Evolutionary conservation across 1,140 invertebrate genomes (phyloP).

Genomic region (Phocides pigmalion): DNA sequence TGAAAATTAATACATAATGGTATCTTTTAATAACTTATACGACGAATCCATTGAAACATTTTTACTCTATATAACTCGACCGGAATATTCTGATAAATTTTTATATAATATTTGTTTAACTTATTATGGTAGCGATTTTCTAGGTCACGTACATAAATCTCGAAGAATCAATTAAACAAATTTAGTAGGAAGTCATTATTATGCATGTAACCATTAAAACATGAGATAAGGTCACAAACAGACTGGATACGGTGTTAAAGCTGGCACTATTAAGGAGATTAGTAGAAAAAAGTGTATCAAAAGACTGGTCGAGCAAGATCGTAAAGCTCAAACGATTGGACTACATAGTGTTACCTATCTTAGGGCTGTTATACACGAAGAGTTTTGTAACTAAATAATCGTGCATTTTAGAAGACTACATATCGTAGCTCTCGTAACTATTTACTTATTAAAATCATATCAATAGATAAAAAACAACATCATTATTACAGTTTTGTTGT

Average conservation of each 20-base stretch:
- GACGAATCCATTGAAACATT: too few relatives aligned
- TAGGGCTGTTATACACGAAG: conserved; percentile 7
- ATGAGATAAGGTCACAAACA: conserved; percentile 17
- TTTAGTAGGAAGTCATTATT: conserved; percentile 26
- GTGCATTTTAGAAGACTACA: too few relatives aligned
- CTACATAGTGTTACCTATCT: background rate
- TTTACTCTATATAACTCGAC: too few relatives aligned
- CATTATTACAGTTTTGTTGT: too few relatives aligned
- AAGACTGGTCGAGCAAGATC: conserved; percentile 24
- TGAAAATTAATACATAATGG: too few relatives aligned
- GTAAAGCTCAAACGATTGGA: conserved; percentile 25
- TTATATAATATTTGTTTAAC: too few relatives aligned
- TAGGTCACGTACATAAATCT: background rate
- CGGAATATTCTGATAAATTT: too few relatives aligned
- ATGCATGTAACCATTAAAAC: conserved; percentile 24
- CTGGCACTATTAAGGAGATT: conserved; percentile 31
- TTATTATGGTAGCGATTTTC: too few relatives aligned
- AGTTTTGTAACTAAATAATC: background rate
- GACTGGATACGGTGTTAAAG: conserved; percentile 22
- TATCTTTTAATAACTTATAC: too few relatives aligned
- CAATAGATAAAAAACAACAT: too few relatives aligned
- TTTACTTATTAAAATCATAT: too few relatives aligned
- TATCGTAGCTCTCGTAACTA: too few relatives aligned
- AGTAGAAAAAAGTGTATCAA: conserved; percentile 23
- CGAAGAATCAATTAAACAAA: conserved; percentile 23